Base-by-base conservation (phyloP, 1,140 invertebrate genomes). In the Ctenoplectra terminalis region DNA sequence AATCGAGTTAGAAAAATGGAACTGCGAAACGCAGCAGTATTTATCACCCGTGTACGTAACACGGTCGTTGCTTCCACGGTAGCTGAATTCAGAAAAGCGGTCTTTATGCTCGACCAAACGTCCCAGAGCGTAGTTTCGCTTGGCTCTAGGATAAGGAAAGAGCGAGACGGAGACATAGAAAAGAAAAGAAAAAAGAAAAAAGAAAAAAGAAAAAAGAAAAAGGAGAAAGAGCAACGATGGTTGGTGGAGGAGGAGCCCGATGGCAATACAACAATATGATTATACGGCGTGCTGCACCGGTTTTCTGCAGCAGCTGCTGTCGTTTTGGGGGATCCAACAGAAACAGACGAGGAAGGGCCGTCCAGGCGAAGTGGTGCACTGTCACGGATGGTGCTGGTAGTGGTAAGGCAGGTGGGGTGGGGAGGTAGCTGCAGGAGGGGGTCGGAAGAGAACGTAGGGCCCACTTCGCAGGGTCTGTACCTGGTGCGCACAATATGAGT, bases 251-350 rank as follows among this genome's bases (percentile, higher is more conserved):
- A 78, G 72, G 82, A 78, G 66, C 63, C 64, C 71, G 81, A 82
- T 82, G 82, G 86, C 82, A 87, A 82, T 80, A 87, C 87, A 87
- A 91, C 88, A 92, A 90, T 91, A 88, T 92, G 89, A 91, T 88
- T 89, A 88, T 90, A 90, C 74, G 66, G 76, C 86, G 76, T 86
- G 90, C 88, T 89, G 90, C 91, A 91, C 90, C 90, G 90, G 90
- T 91, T 90, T 90, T 90, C 89, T 91, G 89, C 90, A 87, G 89
- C 87, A 89, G 86, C 88, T 90, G 73, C 77, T 66, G 82, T 75
- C 78, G 87, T 84, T 91, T 91, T 90, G 84, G 83, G 87, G 89
- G 89, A 89, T 90, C 88, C 85, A 69, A 82, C 85, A 78, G 85
- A 78, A 88, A 89, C 78, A 79, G 64, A 83, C 82, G 84, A 85